Evolutionary conservation across 1,140 invertebrate species (phyloP), one percentile per base, ranked within the genome.

Genomic region (Tachypleus tridentatus): DNA sequence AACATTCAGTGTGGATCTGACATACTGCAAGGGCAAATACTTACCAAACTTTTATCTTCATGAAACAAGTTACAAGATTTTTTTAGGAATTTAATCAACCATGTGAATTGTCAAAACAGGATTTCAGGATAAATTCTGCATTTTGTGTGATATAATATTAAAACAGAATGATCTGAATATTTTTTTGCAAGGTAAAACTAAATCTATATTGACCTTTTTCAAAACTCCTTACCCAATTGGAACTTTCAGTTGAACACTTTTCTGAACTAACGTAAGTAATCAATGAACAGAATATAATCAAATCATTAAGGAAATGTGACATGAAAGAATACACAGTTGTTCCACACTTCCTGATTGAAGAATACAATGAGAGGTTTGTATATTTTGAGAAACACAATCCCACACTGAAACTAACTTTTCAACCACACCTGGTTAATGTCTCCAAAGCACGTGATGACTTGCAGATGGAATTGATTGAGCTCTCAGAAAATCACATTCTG

Each of bases 41-140:
- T 59, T 9, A 3, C 10, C 4, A 59, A 59, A 59, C 4, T 59
- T 59, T 59, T 59, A 29, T 47, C 58, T 6, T 8, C 4, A 5
- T 9, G 47, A 5, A 10, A 59, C 58, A 59, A 49, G 49, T 59
- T 48, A 6, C 49, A 6, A 59, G 5, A 10, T 59, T 59, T 59
- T n/a, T 48, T 59, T 4, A 59, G 49, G 58, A 59, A 47, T 4
- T 10, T 4, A 29, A 29, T 6, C 4, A 59, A 49, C 5, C 5
- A 47, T 59, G 58, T 59, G 58, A 59, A 47, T 59, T 59, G 49
- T 59, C 49, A 49, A 47, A 59, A 11, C 9, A 59, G 49, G 58
- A 6, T 5, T 59, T 59, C 10, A 3, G 5, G 9, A 59, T 11
- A 59, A 48, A 59, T 10, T 4, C 10, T 59, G 29, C 58, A 59